Conservation (phyloP, 2,113 vertebrate species). For the Cryptotis parvus region DNA sequence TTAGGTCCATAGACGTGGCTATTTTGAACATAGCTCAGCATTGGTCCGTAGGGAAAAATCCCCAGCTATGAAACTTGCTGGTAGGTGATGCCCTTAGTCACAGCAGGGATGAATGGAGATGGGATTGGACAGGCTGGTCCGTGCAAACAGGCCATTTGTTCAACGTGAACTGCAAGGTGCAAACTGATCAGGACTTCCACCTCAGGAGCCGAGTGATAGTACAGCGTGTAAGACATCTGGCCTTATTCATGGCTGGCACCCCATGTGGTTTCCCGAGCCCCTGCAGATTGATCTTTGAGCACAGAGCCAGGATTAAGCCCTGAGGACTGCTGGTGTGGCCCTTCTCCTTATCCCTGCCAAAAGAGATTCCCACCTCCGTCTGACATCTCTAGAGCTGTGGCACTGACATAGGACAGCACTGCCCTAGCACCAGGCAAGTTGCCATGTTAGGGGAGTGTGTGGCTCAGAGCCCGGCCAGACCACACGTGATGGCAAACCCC, state of each 20-base stretch:
- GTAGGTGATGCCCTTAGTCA: background rate
- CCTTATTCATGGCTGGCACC: no score
- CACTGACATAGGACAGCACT: background rate
- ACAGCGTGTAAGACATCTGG: no score
- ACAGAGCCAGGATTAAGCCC: no score
- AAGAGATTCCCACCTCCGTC: background rate
- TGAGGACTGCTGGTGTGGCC: no score
- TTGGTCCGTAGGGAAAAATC: background rate
- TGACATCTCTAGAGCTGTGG: background rate
- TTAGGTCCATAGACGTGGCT: background rate
- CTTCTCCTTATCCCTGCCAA: no score
- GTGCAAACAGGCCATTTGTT: background rate
- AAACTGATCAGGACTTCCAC: background rate
- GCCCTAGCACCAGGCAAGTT: background rate
- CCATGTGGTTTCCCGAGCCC: no score
- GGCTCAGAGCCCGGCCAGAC: background rate
- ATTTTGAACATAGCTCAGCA: constrained; percentile 32
- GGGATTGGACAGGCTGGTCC: background rate
- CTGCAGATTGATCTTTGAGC: no score
- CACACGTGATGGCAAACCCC: background rate
- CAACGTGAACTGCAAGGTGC: background rate
- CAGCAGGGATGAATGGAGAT: background rate
- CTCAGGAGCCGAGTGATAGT: no score
- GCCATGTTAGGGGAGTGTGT: background rate
- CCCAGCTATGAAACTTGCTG: background rate